Evolutionary conservation across 1,140 invertebrate genomes (phyloP), one percentile per base, ranked within the genome.

Genomic region (Copidosoma floridanum): DNA sequence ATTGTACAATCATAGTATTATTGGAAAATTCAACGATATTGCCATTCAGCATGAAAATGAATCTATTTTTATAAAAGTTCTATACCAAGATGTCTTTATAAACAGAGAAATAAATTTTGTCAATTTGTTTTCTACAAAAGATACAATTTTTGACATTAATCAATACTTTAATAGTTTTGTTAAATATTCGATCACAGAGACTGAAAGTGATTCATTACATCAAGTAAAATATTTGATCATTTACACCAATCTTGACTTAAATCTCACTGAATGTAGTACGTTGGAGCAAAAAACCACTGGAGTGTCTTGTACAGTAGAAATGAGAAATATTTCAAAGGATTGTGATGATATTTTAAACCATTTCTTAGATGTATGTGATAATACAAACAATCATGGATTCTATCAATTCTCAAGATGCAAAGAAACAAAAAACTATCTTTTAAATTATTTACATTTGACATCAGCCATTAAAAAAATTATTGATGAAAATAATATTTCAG

Each of bases 101-200:
- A 51, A 66, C 20, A 18, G 57, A 18, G 24, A 61, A 47, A 59
- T 68, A 44, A 52, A 27, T 51, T 68, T 61, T 53, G 48, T 29
- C 50, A 62, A 24, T 54, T 56, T 68, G 54, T 68, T 68, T 56
- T 52, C 65, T 40, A 65, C 54, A 50, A 50, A 16, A 44, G 56
- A 55, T 40, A 44, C 24, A 32, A 63, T 38, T 48, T 65, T 56
- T 51, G 48, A 50, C 40, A 38, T 67, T 12, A 62, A 67, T 50
- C 57, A 48, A 35, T 67, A 65, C 53, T 57, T 67, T 58, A 48
- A 58, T 63, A 67, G 59, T 67, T 67, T 63, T 63, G 65, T 61
- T 16, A 61, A 64, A 35, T 29, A 61, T 40, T 12, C 46, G 46
- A 40, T 64, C n/a, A 46, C 29, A 16, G 41, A 59, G 32, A 24